phyloP scores from a whole-genome alignment of 2,797 vertebrate species.

The Sebastes minor region DNA sequence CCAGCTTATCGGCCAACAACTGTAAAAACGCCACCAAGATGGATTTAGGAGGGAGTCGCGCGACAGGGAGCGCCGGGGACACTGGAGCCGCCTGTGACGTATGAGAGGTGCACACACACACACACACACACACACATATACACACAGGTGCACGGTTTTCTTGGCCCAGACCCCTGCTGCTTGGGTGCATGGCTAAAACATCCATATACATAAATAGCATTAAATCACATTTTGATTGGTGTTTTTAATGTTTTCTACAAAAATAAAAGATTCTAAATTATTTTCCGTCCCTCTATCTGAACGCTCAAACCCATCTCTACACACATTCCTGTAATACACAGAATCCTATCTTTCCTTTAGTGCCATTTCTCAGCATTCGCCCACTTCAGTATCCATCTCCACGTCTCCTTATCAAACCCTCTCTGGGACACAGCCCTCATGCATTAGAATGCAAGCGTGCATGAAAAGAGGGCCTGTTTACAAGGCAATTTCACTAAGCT shows the following conservation, averaged over 20 bases:
- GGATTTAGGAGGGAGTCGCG: slow-evolving; percentile 82
- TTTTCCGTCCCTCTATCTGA: background rate
- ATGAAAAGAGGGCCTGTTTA: slow-evolving; percentile 83
- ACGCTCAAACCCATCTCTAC: background rate
- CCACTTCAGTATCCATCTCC: slow-evolving; percentile 69
- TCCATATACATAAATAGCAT: slow-evolving; percentile 2
- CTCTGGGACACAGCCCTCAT: slow-evolving; percentile 78
- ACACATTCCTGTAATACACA: slow-evolving; percentile 23
- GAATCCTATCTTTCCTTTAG: slow-evolving; percentile 18
- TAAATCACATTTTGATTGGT: background rate
- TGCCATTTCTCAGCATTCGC: slow-evolving; percentile 48
- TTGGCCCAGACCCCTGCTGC: slow-evolving; percentile 14
- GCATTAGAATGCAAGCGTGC: slow-evolving; percentile 79
- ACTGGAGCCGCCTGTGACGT: slow-evolving; percentile 55
- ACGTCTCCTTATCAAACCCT: slow-evolving; percentile 80
- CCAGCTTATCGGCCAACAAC: slow-evolving; percentile 91
- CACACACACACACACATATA: slow-evolving; percentile 2
- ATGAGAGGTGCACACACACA: slow-evolving; percentile 23
- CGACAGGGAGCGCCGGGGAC: slow-evolving; percentile 54
- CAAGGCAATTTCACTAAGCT: slow-evolving; percentile 94
- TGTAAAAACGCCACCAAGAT: slow-evolving; percentile 90
- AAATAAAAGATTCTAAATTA: slow-evolving; percentile 16
- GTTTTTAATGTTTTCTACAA: background rate
- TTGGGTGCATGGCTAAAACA: background rate
- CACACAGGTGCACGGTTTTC: slow-evolving; percentile 43